These are phyloP conservation scores for Clarias batrachus DNA, from an alignment of 2,113 vertebrate genomes.

Conservation along the genomic window DNA sequence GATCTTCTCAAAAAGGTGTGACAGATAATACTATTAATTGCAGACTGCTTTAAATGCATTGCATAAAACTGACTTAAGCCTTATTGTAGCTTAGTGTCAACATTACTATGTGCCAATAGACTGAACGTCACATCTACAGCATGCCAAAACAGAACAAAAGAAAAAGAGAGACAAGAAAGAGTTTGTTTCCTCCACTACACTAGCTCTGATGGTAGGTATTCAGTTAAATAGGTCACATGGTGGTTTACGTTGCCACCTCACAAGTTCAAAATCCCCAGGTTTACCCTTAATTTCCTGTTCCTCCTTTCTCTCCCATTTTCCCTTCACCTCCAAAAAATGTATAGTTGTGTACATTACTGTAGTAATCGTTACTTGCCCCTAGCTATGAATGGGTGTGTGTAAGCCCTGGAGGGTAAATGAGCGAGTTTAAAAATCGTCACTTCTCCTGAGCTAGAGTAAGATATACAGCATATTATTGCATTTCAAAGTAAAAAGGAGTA, in stretches of 20 bases:
- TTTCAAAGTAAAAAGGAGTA: background rate
- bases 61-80: background rate
- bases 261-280: background rate
- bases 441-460: background rate
- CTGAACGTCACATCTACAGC: background rate
- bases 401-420: background rate
- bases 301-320: background rate
- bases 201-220: background rate
- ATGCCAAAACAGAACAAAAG: background rate
- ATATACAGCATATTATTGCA: background rate
- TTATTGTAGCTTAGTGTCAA: background rate
- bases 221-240: background rate
- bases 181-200: background rate
- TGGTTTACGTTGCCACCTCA: background rate
- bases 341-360: background rate
- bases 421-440: background rate
- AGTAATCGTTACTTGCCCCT: background rate
- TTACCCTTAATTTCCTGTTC: background rate
- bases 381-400: background rate
- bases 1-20: background rate
- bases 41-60: background rate
- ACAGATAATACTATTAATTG: background rate
- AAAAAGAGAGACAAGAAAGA: background rate
- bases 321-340: background rate
- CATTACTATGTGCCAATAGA: background rate